Evolutionary conservation across 2,797 vertebrate species (phyloP), one percentile per base, ranked within the genome.

Genomic region (Mallotus villosus): DNA sequence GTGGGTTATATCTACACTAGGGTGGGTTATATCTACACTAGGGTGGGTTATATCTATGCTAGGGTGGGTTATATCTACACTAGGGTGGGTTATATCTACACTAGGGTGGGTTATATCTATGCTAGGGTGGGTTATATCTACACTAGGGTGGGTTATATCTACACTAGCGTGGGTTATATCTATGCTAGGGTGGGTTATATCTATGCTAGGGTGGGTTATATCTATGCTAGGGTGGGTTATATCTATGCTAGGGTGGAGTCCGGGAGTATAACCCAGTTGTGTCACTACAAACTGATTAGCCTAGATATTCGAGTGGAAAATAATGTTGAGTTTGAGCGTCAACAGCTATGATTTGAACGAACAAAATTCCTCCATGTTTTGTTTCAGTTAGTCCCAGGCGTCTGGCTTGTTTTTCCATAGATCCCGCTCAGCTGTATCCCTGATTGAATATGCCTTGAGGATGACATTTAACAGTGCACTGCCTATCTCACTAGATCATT

Each of bases 351-450:
- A 62, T 62, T 62, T 62, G 14, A 4, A 16, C 32, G 25, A 16
- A 32, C n/a, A 12, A 22, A 41, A 63, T 66, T 4, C 22, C 7
- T 16, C 4, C 22, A 17, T 25, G 25, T 49, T 51, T 24, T 66
- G 24, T 17, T 25, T 59, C 4, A 68, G 29, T 46, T 63, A 63
- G 59, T 59, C 5, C 46, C 27, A 25, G 32, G 21, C 29, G 8
- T 53, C 27, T n/a, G n/a, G 51, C 51, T 63, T 59, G 24, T 32
- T 34, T 58, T 58, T 29, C 59, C 70, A 67, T 81, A 58, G 66
- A 66, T 51, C 68, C 34, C 37, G 51, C 8, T 74, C 59, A 61
- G 55, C 22, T 67, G 12, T 25, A 14, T 34, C 17, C 24, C 51
- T 29, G 37, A n/a, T 21, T 67, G 19, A n/a, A 24, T 3, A 51